phyloP scores from a whole-genome alignment of 2,797 vertebrate genomes.

The Odontamblyopus rebecca region DNA sequence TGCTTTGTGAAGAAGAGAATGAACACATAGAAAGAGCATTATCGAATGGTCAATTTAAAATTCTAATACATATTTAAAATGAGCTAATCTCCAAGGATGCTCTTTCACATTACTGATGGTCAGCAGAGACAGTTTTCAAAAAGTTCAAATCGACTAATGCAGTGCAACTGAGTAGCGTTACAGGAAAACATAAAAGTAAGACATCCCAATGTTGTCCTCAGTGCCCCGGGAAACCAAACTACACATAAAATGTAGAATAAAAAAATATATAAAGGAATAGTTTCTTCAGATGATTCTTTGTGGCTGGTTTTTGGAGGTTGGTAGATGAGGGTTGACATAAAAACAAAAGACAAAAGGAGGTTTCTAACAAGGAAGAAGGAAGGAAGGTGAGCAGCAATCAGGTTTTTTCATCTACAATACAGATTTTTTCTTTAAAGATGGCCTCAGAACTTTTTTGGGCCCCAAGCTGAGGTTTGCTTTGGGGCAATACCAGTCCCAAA shows the following conservation, averaged over 20 bases:
- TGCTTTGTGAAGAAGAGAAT: slow-evolving; percentile 35
- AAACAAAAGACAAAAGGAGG: slow-evolving; percentile 25
- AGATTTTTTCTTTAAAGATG: slow-evolving; percentile 16
- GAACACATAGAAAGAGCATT: slow-evolving; percentile 25
- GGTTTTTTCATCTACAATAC: slow-evolving; percentile 50
- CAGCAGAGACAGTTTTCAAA: slow-evolving; percentile 16
- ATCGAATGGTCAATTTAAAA: slow-evolving; percentile 37
- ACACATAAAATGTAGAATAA: slow-evolving; percentile 26
- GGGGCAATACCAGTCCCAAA: slow-evolving; percentile 77
- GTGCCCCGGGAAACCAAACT: slow-evolving; percentile 15
- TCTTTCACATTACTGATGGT: slow-evolving; percentile 23
- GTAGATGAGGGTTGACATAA: slow-evolving; percentile 26
- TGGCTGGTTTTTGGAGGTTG: slow-evolving; percentile 60
- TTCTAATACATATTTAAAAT: slow-evolving; percentile 30
- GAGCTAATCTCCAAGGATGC: slow-evolving; percentile 7
- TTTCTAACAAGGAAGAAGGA: slow-evolving; percentile 33
- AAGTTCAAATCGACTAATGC: slow-evolving; percentile 20
- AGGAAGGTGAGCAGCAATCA: slow-evolving; percentile 65
- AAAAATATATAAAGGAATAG: slow-evolving; percentile 18
- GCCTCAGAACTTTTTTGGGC: slow-evolving; percentile 79
- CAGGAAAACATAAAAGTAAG: no score
- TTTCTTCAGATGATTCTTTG: slow-evolving; percentile 59
- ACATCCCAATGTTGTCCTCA: slow-evolving; percentile 12
- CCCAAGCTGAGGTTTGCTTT: slow-evolving; percentile 80
- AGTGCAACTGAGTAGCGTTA: slow-evolving; percentile 21